A percentile compares a stretch with the other conserved stretches of the same genome.
phyloP scores from a whole-genome alignment of 2,888 invertebrate species.

The Vandiemenella viatica region DNA sequence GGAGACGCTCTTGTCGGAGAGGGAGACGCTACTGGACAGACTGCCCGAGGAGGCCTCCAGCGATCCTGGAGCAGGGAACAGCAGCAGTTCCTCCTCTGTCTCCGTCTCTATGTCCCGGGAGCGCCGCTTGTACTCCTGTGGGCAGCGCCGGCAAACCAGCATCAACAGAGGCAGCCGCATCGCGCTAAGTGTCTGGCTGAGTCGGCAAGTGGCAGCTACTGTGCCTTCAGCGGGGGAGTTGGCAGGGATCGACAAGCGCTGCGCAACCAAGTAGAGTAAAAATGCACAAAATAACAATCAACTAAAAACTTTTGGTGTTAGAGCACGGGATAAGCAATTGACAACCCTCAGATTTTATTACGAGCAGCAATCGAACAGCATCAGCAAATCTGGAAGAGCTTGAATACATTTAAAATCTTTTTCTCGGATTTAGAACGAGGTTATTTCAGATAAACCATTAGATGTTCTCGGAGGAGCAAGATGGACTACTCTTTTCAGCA shows the following conservation, averaged over 20 bases:
- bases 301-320: too few relatives aligned
- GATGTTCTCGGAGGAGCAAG: too few relatives aligned
- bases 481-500: too few relatives aligned
- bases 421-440: too few relatives aligned
- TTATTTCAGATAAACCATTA: too few relatives aligned
- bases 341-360: too few relatives aligned
- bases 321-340: too few relatives aligned
- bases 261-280: not conserved
- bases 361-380: too few relatives aligned
- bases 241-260: not conserved
- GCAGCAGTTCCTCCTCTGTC: conserved; percentile 42
- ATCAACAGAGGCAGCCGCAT: conserved; percentile 3
- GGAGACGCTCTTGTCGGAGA: conserved; percentile 61
- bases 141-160: conserved; percentile 11
- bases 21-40: conserved; percentile 51
- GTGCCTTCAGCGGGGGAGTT: not conserved
- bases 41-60: conserved; percentile 53
- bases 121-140: conserved; percentile 65
- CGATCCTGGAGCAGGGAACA: conserved; percentile 22
- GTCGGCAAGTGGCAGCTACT: not conserved
- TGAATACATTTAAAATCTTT: too few relatives aligned
- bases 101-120: conserved; percentile 77
- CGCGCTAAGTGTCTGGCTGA: not conserved
- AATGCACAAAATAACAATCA: too few relatives aligned
- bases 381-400: too few relatives aligned